phyloP scores from a whole-genome alignment of 2,113 vertebrate genomes.

The Nipponia nippon region DNA sequence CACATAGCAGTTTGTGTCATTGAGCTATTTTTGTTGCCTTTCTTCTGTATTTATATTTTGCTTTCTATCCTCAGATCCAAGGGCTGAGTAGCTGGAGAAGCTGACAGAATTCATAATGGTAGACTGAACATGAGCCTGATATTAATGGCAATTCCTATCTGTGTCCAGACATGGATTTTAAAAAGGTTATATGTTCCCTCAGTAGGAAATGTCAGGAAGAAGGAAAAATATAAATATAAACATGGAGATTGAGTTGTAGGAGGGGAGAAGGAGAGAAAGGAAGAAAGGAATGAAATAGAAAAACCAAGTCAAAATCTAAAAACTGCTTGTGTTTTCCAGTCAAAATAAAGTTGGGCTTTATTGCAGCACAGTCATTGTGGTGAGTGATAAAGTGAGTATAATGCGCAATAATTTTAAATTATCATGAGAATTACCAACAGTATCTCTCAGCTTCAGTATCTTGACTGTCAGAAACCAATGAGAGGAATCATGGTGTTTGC shows the following conservation, averaged over 20 bases:
- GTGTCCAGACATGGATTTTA: not conserved
- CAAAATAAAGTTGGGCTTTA: conserved; percentile 1
- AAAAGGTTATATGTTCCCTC: not conserved
- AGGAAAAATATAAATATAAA: not conserved
- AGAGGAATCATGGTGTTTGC: not conserved
- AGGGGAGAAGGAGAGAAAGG: not conserved
- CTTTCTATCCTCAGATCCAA: not conserved
- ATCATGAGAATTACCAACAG: not conserved
- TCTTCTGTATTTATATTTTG: not conserved
- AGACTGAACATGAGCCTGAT: not conserved
- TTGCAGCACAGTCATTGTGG: not conserved
- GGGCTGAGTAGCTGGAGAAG: not conserved
- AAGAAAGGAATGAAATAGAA: not conserved
- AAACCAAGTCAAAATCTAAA: not conserved
- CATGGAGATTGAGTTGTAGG: not conserved
- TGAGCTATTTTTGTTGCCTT: not conserved
- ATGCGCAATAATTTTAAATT: not conserved
- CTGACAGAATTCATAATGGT: not conserved
- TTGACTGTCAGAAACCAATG: not conserved
- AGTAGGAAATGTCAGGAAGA: not conserved
- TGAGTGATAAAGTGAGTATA: not conserved
- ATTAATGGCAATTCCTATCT: not conserved
- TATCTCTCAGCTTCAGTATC: not conserved
- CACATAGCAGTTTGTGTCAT: not conserved
- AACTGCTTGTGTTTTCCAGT: not conserved